A percentile compares a stretch with the other conserved stretches of the same genome.
Conservation (phyloP, 1,140 invertebrate genomes). For the Gryllus bimaculatus region DNA sequence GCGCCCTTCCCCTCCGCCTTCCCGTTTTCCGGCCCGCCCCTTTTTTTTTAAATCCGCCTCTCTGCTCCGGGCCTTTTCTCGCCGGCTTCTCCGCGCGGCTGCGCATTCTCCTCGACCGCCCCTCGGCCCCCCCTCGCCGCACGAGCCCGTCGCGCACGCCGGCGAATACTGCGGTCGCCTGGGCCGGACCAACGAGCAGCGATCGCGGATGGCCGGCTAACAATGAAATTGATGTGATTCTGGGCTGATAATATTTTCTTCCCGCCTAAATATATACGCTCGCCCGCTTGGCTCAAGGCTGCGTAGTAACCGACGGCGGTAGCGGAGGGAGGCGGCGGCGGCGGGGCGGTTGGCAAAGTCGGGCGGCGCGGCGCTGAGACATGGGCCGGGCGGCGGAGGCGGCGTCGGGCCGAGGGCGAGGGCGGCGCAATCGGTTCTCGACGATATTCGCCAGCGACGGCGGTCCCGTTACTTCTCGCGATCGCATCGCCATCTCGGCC, state of each 20-base stretch:
- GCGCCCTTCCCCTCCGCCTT: no score
- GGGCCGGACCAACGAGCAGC: slow-evolving; percentile 1
- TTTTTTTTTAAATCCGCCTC: no score
- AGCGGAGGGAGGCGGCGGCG: no score
- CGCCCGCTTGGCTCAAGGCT: background rate
- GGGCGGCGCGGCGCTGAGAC: no score
- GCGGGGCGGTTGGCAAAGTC: background rate
- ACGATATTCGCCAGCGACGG: background rate
- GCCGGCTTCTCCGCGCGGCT: no score
- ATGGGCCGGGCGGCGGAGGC: no score
- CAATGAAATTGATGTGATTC: slow-evolving; percentile 1
- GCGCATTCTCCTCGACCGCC: no score
- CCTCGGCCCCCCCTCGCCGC: background rate
- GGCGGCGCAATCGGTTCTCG: background rate
- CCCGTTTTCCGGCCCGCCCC: no score
- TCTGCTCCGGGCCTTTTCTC: no score
- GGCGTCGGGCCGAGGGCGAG: no score
- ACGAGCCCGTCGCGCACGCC: background rate
- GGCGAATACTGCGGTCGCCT: background rate
- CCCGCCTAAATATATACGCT: slow-evolving; percentile 4
- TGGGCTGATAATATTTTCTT: slow-evolving; percentile 4
- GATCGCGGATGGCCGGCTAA: background rate
- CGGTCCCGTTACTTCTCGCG: background rate
- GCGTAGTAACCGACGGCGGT: background rate
- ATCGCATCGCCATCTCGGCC: background rate